These are phyloP conservation scores for Siphonodentalium dalli DNA, from an alignment of 2,888 invertebrate species.

Conservation along the genomic window DNA sequence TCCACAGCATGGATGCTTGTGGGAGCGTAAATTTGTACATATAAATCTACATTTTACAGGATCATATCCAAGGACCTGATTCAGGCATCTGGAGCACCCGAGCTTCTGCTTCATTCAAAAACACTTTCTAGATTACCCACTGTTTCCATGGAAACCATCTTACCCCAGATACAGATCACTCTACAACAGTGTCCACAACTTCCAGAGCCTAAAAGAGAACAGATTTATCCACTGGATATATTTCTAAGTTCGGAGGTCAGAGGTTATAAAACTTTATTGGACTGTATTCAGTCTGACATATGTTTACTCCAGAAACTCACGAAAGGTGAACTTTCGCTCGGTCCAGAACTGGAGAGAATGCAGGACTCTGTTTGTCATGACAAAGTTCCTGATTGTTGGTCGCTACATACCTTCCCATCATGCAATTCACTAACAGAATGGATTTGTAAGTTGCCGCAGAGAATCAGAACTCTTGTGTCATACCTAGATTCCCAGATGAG, in stretches of 20 bases:
- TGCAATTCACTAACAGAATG: constrained; percentile 39
- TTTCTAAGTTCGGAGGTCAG: constrained; percentile 52
- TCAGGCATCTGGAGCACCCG: constrained; percentile 52
- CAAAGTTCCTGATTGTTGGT: constrained; percentile 47
- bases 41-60: constrained; percentile 34
- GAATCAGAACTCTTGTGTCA: constrained; percentile 32
- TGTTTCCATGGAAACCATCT: constrained; percentile 30
- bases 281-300: constrained; percentile 40
- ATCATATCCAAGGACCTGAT: constrained; percentile 47
- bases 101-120: constrained; percentile 41
- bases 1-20: no score
- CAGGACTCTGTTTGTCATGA: constrained; percentile 43
- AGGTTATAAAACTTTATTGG: constrained; percentile 38
- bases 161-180: constrained; percentile 34
- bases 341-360: constrained; percentile 34
- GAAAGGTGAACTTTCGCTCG: constrained; percentile 40
- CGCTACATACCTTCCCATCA: constrained; percentile 43
- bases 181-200: constrained; percentile 41
- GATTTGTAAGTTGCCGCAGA: constrained; percentile 37
- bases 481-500: constrained; percentile 34
- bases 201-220: constrained; percentile 44
- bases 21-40: no score
- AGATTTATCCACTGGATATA: constrained; percentile 52
- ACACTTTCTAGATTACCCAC: constrained; percentile 27
- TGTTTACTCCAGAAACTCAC: constrained; percentile 34